Base-by-base conservation (phyloP, 2,888 invertebrate genomes). In the Chymomyza fuscimana region DNA sequence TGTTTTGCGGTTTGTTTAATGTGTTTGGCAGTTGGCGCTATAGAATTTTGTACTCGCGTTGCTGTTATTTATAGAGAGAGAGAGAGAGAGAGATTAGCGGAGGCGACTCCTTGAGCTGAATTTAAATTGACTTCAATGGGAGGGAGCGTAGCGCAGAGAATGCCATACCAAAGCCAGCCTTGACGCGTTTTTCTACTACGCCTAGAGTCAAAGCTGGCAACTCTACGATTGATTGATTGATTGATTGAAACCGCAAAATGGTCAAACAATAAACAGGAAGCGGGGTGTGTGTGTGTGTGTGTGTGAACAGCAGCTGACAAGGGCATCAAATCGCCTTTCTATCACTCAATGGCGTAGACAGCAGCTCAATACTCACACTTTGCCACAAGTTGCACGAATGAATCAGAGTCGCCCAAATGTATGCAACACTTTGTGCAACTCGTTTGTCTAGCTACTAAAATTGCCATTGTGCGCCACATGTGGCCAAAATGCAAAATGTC, bases 231-330 rank as follows among this genome's bases (percentile, higher is more conserved):
- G 63, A 65, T 71, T 68, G 80, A 71, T 32, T 67, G 25, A 67
- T 60, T 51, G 63, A 65, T 71, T 68, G 78, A 71, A 80, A 77
- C 83, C 83, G 70, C 87, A 83, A 83, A 83, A 83, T 87, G 83
- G 86, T 88, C 82, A 87, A 83, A 83, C 83, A 83, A 83, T 83
- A 83, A 86, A 82, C 82, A 74, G 76, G 82, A 87, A 76, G 67
- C 74, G 80, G 75, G 71, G 25, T 4, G 7, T 32, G 70, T 46
- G 40, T 7, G 7, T 32, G 70, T 46, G 40, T 7, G 74, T 78
- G 64, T 65, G 62, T 50, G 65, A 52, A 64, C 51, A 60, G 69
- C 74, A 74, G 74, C 63, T 69, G 70, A 36, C 50, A 25, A 46
- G 12, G 4, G 12, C 12, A 12, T 46, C 12, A 12, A 46, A 7